A percentile compares a stretch with the other conserved stretches of the same genome.
phyloP scores from a whole-genome alignment of 2,113 vertebrate genomes.

The Dascyllus trimaculatus region DNA sequence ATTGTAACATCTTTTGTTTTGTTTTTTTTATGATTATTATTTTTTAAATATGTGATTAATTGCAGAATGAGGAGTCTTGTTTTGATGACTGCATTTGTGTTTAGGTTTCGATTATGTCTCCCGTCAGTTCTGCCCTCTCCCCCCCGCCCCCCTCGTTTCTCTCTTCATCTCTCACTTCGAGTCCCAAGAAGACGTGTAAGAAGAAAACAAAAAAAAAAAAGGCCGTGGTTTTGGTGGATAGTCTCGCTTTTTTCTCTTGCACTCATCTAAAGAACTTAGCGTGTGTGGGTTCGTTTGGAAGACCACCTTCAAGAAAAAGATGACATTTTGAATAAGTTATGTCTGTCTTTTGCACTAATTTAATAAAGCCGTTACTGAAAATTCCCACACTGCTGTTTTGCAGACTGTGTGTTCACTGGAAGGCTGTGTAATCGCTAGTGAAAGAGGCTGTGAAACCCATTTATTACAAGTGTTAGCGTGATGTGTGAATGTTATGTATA shows the following conservation, averaged over 20 bases:
- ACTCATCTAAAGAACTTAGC: constrained; percentile 70
- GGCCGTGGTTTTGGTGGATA: constrained; percentile 75
- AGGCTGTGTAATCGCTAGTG: neutral
- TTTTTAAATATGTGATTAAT: constrained; percentile 67
- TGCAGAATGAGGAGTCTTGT: constrained; percentile 72
- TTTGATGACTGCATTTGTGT: constrained; percentile 71
- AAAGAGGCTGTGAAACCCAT: neutral
- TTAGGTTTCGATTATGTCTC: constrained; percentile 64
- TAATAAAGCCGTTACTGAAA: constrained; percentile 90
- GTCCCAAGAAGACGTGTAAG: constrained; percentile 67
- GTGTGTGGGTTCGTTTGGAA: constrained; percentile 69
- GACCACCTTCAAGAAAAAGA: constrained; percentile 80
- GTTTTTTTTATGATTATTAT: constrained; percentile 22
- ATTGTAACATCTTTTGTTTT: constrained; percentile 74
- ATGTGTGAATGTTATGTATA: neutral
- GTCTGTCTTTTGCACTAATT: constrained; percentile 91
- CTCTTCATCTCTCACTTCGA: constrained; percentile 44
- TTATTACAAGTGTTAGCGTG: neutral
- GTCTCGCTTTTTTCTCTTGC: constrained; percentile 70
- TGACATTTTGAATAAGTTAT: constrained; percentile 87
- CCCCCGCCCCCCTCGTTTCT: too few species aligned
- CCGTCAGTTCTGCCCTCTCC: constrained; percentile 43
- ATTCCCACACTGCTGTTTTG: constrained; percentile 64
- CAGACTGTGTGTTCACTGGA: constrained; percentile 36
- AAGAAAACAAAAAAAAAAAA: constrained; percentile 74